Evolutionary conservation across 2,888 invertebrate species (phyloP).

Genomic region (Celastrina argiolus): DNA sequence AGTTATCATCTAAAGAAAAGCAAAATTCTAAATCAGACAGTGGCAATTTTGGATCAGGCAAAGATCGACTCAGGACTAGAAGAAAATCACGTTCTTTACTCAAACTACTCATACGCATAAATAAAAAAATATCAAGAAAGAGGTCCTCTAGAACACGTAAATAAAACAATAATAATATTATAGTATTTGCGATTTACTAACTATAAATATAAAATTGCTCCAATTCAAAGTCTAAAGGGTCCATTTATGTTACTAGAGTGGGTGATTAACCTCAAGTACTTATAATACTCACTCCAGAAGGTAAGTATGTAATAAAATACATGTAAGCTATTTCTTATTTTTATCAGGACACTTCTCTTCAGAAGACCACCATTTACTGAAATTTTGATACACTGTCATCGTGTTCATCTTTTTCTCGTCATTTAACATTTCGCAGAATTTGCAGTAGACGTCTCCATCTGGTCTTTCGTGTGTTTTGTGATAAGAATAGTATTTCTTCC

Average conservation of each 20-base stretch:
- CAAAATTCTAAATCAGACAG: not conserved
- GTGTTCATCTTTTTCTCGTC: conserved; percentile 38
- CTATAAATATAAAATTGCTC: too few relatives aligned
- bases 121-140: conserved; percentile 25
- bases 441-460: conserved; percentile 52
- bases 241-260: too few relatives aligned
- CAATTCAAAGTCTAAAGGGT: too few relatives aligned
- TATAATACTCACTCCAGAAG: too few relatives aligned
- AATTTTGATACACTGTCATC: conserved; percentile 38
- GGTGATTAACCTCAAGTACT: too few relatives aligned
- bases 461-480: conserved; percentile 43
- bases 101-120: conserved; percentile 29
- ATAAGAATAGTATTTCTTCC: conserved; percentile 52
- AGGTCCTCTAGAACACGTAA: conserved; percentile 23
- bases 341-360: conserved; percentile 15
- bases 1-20: conserved; percentile 28
- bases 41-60: conserved; percentile 39
- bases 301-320: not conserved
- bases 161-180: conserved; percentile 26
- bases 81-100: conserved; percentile 30
- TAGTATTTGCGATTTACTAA: too few relatives aligned
- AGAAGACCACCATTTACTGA: conserved; percentile 50
- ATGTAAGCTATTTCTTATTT: not conserved
- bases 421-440: conserved; percentile 50
- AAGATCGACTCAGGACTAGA: conserved; percentile 27